A percentile compares a stretch with the other conserved stretches of the same genome.
Conservation (phyloP, 2,113 vertebrate species). For the Upupa epops region DNA sequence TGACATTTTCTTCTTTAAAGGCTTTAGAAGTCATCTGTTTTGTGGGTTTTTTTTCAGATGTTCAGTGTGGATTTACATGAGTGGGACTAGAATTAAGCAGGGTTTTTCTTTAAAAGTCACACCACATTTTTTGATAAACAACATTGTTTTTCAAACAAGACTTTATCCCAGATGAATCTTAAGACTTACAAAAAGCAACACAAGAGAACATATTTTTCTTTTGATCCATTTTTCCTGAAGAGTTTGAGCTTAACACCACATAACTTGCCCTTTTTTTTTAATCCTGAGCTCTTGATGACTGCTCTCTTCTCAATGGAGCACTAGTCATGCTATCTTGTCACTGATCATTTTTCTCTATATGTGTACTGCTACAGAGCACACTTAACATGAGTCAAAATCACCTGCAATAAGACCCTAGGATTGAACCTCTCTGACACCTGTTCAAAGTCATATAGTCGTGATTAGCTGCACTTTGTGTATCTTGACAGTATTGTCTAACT, state of each 20-base stretch:
- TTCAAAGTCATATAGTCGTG: not conserved
- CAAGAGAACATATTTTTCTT: not conserved
- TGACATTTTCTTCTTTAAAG: not conserved
- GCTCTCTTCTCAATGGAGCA: not conserved
- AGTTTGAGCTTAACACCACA: too few relatives aligned
- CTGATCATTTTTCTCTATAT: not conserved
- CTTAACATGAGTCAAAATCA: not conserved
- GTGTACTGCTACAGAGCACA: not conserved
- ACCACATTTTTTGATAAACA: not conserved
- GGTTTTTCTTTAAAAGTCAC: not conserved
- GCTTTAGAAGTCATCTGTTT: not conserved
- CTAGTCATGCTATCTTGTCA: not conserved
- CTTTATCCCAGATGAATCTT: not conserved
- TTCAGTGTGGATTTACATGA: not conserved
- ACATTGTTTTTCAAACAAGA: conserved; percentile 12
- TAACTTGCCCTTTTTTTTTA: not conserved
- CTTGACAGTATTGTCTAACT: accelerated
- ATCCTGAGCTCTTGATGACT: not conserved
- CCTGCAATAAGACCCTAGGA: not conserved
- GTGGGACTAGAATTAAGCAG: conserved; percentile 14
- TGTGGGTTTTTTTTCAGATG: not conserved
- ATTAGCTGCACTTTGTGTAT: not conserved
- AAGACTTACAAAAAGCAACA: not conserved
- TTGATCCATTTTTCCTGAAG: not conserved
- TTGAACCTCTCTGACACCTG: not conserved